Evolutionary conservation across 2,888 invertebrate species (phyloP), one percentile per base, ranked within the genome.

Genomic region (Oligia strigilis): DNA sequence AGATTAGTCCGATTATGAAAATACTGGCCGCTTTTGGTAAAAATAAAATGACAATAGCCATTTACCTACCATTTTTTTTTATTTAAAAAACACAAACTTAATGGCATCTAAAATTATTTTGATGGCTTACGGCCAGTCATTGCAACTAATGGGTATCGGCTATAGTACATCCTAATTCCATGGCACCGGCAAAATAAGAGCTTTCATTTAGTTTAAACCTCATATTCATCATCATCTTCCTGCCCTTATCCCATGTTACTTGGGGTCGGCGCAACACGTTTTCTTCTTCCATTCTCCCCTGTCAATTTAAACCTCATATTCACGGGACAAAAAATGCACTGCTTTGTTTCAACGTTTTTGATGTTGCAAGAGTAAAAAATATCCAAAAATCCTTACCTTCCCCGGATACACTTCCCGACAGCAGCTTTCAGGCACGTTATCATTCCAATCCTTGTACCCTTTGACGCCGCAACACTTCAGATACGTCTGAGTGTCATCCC

Each of bases 401-500:
- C 97, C 97, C 17, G 97, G 96, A 88, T 96, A 97, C 90, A 97
- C 96, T 91, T 98, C 98, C 90, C 97, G 98, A 91, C 98, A 99
- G 93, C 99, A 99, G 74, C 98, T 98, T 87, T 98, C 97, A 0
- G 99, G 99, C 73, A 98, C 97, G 73, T 97, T 97, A 49, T 97
- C 97, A 88, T 97, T 96, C 99, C 99, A 99, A 93, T 99, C 98
- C 86, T 97, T 97, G 94, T 98, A 98, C 85, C 97, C 97, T 79
- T 97, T 97, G 36, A 99, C 98, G 23, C 99, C 99, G 92, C 99
- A 99, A 94, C 99, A 99, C 92, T 98, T 98, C 72, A 99, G 96
- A 96, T 98, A 97, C 55, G 98, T 97, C 94, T 99, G 99, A 0
- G 99, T 98, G 84, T 98, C 98, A 93, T 99, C 99, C 99, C 99